Base-by-base conservation (phyloP, 1,140 invertebrate species). In the Drosophila carrolli region DNA sequence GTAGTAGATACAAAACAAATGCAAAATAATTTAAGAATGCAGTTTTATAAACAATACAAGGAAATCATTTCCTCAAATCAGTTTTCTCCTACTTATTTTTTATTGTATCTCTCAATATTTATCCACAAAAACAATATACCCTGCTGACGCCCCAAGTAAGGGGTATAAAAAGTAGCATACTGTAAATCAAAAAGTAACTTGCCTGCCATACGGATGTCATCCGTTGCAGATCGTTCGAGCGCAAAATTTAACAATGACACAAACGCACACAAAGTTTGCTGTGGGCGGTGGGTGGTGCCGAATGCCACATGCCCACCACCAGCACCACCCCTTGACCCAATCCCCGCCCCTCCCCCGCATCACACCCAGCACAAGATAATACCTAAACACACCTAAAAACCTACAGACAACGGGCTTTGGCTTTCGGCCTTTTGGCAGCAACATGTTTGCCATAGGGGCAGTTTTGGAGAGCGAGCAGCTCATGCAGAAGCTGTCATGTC, bases 181-280 rank as follows among this genome's bases (percentile, higher is more conserved):
- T 89, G 84, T 89, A 89, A 89, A 89, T 89, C 84, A 89, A 89
- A 89, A 89, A 89, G 85, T 90, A 90, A 90, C 86, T 90, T 82
- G 82, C 73, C 65, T 75, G 72, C 82, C 82, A 78, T 83, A 80
- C 82, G 79, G 86, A 86, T 86, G 88, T 90, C 82, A 90, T 90
- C 84, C 86, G 86, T 82, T 83, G 86, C 82, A 90, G 83, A 78
- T 90, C 86, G 82, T 82, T 90, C 86, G 77, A 90, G 86, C 88
- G 86, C 86, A 86, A 90, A 90, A 88, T 90, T 84, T 90, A 90
- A 90, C 86, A 90, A 90, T 90, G 86, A 86, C 85, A 85, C 86
- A 90, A 90, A 90, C 46, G 67, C 63, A 82, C 43, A 54, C 72
- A 81, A 71, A 72, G 68, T 81, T 81, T 81, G 75, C 68, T 60